These are phyloP conservation scores for Atta texana DNA, from an alignment of 1,140 invertebrate genomes.

Conservation along the genomic window DNA sequence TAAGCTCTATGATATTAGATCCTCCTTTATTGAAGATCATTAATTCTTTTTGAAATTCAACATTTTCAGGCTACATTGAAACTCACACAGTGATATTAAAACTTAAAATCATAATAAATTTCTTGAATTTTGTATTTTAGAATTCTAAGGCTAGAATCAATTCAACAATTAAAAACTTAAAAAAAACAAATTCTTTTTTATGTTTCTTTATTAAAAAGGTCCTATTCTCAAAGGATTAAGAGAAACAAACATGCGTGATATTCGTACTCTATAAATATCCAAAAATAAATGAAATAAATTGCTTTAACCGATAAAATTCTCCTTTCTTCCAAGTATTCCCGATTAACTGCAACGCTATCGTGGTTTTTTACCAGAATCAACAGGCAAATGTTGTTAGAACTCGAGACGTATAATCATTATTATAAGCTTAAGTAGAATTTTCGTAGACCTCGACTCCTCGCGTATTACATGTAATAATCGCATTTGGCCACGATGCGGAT, in stretches of 20 bases:
- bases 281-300: conserved; percentile 2
- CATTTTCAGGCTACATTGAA: no score
- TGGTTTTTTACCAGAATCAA: conserved; percentile 20
- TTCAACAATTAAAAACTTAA: no score
- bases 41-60: no score
- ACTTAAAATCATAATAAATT: no score
- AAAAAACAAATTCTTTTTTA: no score
- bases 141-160: no score
- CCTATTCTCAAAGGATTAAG: no score
- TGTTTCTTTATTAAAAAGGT: no score
- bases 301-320: background rate
- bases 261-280: background rate
- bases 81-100: no score
- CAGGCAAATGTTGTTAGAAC: conserved; percentile 38
- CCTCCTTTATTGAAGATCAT: no score
- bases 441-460: background rate
- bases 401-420: conserved; percentile 35
- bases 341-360: conserved; percentile 41
- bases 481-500: conserved; percentile 3
- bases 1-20: no score
- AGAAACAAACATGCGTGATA: background rate
- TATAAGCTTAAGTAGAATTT: background rate
- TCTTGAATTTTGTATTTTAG: no score
- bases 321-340: background rate
- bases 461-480: conserved; percentile 6